These are phyloP conservation scores for Eudasyphora cyanicolor DNA, from an alignment of 2,888 invertebrate species.

Conservation along the genomic window DNA sequence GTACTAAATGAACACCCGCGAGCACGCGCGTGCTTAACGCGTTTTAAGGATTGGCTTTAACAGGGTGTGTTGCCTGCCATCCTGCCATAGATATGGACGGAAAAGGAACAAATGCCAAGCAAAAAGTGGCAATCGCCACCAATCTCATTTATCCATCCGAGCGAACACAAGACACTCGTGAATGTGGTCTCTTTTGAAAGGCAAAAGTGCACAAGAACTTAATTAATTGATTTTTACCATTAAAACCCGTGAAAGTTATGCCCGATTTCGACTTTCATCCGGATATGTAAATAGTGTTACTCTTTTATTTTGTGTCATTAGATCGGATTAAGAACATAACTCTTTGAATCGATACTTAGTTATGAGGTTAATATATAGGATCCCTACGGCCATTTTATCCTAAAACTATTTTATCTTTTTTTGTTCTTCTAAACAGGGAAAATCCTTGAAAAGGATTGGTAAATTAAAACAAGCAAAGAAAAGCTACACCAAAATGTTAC, in stretches of 20 bases:
- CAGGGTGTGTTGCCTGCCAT: conserved; percentile 66
- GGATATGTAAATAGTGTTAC: too few relatives aligned
- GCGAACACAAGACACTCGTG: background rate
- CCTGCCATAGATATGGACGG: conserved; percentile 18
- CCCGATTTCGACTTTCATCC: background rate
- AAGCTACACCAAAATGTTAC: too few relatives aligned
- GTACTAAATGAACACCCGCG: conserved; percentile 30
- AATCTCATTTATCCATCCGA: background rate
- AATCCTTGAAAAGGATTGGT: too few relatives aligned
- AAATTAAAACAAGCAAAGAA: too few relatives aligned
- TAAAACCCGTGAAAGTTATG: background rate
- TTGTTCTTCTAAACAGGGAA: too few relatives aligned
- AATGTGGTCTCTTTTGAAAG: background rate
- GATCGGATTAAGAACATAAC: too few relatives aligned
- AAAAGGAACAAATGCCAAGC: conserved; percentile 30
- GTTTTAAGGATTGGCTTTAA: conserved; percentile 68
- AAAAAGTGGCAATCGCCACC: conserved; percentile 40
- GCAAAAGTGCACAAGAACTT: background rate
- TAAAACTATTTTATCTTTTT: too few relatives aligned
- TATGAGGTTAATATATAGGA: too few relatives aligned
- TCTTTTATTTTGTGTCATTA: too few relatives aligned
- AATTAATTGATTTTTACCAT: background rate
- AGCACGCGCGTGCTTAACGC: conserved; percentile 35
- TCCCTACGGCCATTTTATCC: too few relatives aligned
- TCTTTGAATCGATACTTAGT: too few relatives aligned